These are phyloP conservation scores for Xiphydria camelus DNA, from an alignment of 2,888 invertebrate genomes.

Conservation along the genomic window DNA sequence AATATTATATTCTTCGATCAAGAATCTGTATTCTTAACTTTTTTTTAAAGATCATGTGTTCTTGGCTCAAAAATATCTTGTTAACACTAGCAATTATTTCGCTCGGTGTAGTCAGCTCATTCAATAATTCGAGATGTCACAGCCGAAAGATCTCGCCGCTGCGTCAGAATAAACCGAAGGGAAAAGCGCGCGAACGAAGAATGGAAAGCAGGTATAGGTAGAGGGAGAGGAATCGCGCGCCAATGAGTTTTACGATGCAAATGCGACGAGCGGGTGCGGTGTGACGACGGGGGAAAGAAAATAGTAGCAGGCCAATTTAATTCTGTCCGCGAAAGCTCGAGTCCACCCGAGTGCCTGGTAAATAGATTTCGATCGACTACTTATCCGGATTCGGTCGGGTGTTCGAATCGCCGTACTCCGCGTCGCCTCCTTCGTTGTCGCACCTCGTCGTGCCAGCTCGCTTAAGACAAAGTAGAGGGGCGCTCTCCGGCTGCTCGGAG, in stretches of 20 bases:
- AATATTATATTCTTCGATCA: too few relatives aligned
- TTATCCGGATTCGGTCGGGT: slow-evolving; percentile 34
- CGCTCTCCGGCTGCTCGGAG: not conserved
- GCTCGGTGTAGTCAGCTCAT: too few relatives aligned
- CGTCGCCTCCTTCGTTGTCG: slow-evolving; percentile 3
- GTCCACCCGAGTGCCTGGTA: slow-evolving; percentile 42
- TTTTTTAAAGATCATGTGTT: too few relatives aligned
- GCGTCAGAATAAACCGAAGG: not conserved
- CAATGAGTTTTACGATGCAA: too few relatives aligned
- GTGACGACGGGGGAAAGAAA: not conserved
- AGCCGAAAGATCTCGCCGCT: too few relatives aligned
- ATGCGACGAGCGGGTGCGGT: slow-evolving; percentile 7
- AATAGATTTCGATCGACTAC: slow-evolving; percentile 43
- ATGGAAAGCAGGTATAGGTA: not conserved
- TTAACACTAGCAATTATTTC: too few relatives aligned
- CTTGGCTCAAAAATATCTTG: too few relatives aligned
- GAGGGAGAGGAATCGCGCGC: slow-evolving; percentile 15
- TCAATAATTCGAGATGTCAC: too few relatives aligned
- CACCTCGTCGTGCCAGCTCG: not conserved
- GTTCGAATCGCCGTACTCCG: slow-evolving; percentile 22
- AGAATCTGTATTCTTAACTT: too few relatives aligned
- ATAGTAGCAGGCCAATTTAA: slow-evolving; percentile 42
- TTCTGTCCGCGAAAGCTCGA: slow-evolving; percentile 40
- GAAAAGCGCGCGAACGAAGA: not conserved
- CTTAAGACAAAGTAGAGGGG: slow-evolving; percentile 17